Base-by-base conservation (phyloP, 2,888 invertebrate genomes). In the Pachycephus smyrnensis region DNA sequence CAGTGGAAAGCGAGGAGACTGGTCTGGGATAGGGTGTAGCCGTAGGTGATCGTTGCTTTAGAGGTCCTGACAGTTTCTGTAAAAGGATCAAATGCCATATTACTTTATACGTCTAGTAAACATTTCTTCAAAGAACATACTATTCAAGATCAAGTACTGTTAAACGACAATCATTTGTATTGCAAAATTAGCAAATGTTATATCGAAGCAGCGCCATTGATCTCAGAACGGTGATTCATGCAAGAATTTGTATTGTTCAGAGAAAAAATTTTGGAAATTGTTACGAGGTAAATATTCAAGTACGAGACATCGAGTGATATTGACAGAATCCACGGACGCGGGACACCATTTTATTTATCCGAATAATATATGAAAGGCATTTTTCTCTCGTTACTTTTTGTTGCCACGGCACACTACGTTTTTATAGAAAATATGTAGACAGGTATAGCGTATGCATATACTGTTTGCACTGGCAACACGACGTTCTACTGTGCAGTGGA, bases 1-100 rank as follows among this genome's bases (percentile, higher is more conserved):
- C 83, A 76, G 86, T 83, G 68, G 89, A 89, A 36, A 85, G 80
- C 31, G 87, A 82, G 35, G 89, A 86, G 37, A 82, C 78, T 23
- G 88, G 55, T 55, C 55, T 55, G 23, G 55, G 82, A 73, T 88
- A 86, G 4, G 86, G 76, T 9, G 73, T 73, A 23, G 73, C 36
- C n/a, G 81, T 75, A 68, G 86, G 77, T 75, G 82, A 81, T 80
- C 78, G 82, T 55, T 83, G 79, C 76, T 81, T 55, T 9, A 15
- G 23, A 55, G 55, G 9, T 55, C 55, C 55, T 23, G 55, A 9
- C 9, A 23, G 55, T 33, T 69, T 76, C 76, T 36, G 74, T 69
- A 35, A 69, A 55, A 74, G 78, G 77, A 80, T 80, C 80, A 36
- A 30, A 30, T 23, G 9, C 23, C 55, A 23, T 23, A 6, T 55